Conservation (phyloP, 2,113 vertebrate genomes). For the Marcusenius ussheri region DNA sequence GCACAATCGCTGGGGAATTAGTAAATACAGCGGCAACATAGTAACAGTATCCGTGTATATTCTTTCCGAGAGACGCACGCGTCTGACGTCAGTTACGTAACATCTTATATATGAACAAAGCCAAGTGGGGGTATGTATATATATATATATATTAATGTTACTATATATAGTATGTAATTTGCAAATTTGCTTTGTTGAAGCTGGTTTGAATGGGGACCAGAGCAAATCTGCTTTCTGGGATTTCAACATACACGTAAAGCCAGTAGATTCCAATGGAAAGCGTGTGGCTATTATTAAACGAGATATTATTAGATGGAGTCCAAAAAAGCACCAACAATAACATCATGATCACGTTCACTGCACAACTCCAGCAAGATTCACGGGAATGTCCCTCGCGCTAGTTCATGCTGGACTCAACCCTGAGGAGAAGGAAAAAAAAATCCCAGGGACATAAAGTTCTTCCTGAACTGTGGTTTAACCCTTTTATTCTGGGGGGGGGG, state of each 20-base stretch:
- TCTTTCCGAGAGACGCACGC: not conserved
- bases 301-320: not conserved
- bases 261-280: not conserved
- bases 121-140: no score
- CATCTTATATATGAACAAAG: not conserved
- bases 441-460: not conserved
- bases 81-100: not conserved
- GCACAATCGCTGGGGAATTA: not conserved
- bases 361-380: not conserved
- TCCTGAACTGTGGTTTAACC: not conserved
- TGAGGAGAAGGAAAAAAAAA: not conserved
- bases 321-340: not conserved
- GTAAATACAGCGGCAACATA: not conserved
- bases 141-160: not conserved
- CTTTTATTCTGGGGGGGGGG: not conserved
- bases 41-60: conserved; percentile 7
- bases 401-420: not conserved
- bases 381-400: not conserved
- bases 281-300: not conserved
- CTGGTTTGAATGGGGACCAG: not conserved
- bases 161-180: not conserved
- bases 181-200: not conserved
- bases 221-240: not conserved
- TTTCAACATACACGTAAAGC: not conserved
- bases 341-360: not conserved